phyloP scores from a whole-genome alignment of 1,140 invertebrate genomes.

The Solenopsis fugax region DNA sequence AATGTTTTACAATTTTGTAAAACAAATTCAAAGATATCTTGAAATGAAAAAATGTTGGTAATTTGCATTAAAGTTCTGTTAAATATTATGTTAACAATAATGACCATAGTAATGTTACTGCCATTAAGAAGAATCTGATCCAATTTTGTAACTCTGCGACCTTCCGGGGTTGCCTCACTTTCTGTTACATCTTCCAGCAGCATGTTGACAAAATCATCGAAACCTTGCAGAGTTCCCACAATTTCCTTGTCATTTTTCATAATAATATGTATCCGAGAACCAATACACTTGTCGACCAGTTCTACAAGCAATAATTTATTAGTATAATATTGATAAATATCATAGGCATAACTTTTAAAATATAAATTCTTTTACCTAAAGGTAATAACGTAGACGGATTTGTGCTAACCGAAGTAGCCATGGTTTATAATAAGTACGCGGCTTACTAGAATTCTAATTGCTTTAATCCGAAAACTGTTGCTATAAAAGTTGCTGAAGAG shows the following conservation, averaged over 20 bases:
- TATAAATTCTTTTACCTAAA: conserved; percentile 86
- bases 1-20: too few relatives aligned
- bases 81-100: conserved; percentile 5
- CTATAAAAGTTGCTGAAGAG: too few relatives aligned
- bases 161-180: conserved; percentile 98
- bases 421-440: conserved; percentile 36
- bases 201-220: conserved; percentile 99
- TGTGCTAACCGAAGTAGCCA: conserved; percentile 85
- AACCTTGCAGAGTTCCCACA: conserved; percentile 98
- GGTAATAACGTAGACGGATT: conserved; percentile 92
- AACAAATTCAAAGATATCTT: too few relatives aligned
- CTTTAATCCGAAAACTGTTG: neutral
- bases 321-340: neutral
- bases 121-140: conserved; percentile 99
- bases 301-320: conserved; percentile 88
- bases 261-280: conserved; percentile 99
- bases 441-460: neutral
- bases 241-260: conserved; percentile 99
- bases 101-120: conserved; percentile 99
- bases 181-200: conserved; percentile 97
- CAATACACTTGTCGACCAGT: conserved; percentile 99
- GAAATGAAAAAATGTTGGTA: neutral
- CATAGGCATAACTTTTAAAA: neutral
- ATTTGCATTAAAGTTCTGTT: neutral
- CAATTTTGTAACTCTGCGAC: conserved; percentile 97